Conservation (phyloP, 2,888 invertebrate species). For the Euspilapteryx auroguttella region DNA sequence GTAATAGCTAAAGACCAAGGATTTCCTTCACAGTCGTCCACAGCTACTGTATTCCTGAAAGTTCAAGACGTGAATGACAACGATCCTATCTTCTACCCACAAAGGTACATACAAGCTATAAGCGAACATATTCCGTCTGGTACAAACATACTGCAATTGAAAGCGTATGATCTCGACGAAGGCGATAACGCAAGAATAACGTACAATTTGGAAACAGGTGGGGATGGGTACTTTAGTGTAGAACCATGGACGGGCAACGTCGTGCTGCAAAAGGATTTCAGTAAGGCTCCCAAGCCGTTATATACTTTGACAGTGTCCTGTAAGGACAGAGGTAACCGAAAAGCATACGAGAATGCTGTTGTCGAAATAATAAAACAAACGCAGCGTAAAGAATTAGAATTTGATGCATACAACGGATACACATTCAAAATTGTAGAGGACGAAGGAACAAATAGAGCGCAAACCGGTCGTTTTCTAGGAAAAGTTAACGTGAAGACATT, state of each 20-base stretch:
- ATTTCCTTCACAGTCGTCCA: conserved; percentile 85
- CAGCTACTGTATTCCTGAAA: conserved; percentile 79
- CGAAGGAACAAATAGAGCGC: conserved; percentile 63
- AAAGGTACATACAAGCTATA: conserved; percentile 78
- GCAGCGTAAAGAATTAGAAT: conserved; percentile 72
- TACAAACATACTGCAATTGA: conserved; percentile 70
- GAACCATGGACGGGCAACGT: conserved; percentile 79
- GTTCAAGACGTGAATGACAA: conserved; percentile 92
- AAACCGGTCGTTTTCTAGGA: conserved; percentile 74
- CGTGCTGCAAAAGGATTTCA: conserved; percentile 66
- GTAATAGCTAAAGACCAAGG: conserved; percentile 93
- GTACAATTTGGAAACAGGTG: conserved; percentile 77
- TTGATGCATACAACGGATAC: conserved; percentile 76
- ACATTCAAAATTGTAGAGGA: conserved; percentile 85
- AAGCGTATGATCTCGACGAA: conserved; percentile 83
- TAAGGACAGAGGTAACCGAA: conserved; percentile 77
- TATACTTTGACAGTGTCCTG: conserved; percentile 78
- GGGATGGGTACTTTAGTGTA: conserved; percentile 78
- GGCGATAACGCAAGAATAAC: conserved; percentile 84
- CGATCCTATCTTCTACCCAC: conserved; percentile 88
- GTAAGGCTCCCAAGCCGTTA: conserved; percentile 66
- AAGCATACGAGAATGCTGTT: conserved; percentile 72
- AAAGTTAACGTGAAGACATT: conserved; percentile 66
- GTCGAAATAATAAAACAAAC: conserved; percentile 79
- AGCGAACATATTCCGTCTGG: conserved; percentile 69